These are phyloP conservation scores for Okamejei kenojei DNA, from an alignment of 2,797 vertebrate species.

Conservation along the genomic window DNA sequence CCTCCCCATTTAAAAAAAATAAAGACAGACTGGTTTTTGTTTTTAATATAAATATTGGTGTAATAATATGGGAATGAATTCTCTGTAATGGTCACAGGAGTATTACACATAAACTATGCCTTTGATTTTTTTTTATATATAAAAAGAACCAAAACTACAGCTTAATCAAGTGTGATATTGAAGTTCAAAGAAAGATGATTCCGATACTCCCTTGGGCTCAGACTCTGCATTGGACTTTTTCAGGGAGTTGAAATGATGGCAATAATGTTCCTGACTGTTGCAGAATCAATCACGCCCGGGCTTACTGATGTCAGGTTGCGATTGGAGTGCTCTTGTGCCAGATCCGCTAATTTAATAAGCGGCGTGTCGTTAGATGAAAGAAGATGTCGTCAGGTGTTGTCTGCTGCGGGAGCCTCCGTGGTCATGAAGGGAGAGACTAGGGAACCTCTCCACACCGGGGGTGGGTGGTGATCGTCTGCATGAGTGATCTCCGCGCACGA, in stretches of 20 bases:
- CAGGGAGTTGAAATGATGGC: slow-evolving; percentile 37
- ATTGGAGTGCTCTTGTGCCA: slow-evolving; percentile 41
- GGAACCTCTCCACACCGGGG: not conserved
- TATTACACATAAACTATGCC: slow-evolving; percentile 22
- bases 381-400: slow-evolving; percentile 33
- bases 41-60: not conserved
- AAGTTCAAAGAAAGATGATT: slow-evolving; percentile 34
- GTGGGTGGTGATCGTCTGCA: not conserved
- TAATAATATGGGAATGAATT: slow-evolving; percentile 1
- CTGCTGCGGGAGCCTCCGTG: not conserved
- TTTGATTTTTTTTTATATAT: slow-evolving; percentile 1
- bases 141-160: slow-evolving; percentile 5
- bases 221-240: not conserved
- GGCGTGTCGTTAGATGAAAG: slow-evolving; percentile 29
- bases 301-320: slow-evolving; percentile 40
- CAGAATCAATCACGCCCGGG: slow-evolving; percentile 41
- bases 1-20: too few species aligned
- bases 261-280: slow-evolving; percentile 38
- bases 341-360: slow-evolving; percentile 40
- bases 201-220: slow-evolving; percentile 27
- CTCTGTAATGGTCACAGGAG: not conserved
- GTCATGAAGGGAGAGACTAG: not conserved
- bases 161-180: slow-evolving; percentile 37
- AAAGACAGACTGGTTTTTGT: not conserved
- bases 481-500: not conserved